Evolutionary conservation across 2,888 invertebrate genomes (phyloP), one percentile per base, ranked within the genome.

Genomic region (Ptilodon capucinus): DNA sequence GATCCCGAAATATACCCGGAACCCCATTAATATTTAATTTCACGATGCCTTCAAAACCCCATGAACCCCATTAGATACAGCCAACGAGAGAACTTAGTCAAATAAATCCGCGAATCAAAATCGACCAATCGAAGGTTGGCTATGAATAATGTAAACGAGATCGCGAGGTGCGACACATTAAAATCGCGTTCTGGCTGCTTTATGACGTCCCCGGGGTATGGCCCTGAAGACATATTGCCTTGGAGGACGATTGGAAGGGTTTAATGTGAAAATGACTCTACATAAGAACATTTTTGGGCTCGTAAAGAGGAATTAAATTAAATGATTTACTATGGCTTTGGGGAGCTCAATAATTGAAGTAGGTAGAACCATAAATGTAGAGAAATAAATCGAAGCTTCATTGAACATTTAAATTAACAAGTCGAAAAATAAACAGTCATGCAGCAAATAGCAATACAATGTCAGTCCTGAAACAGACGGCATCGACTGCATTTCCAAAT

Each of bases 71-170:
- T 48, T 45, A 45, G 51, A 38, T 55, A 16, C 19, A 35, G 21
- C 13, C n/a, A 13, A 21, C 13, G 21, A 39, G 39, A 14, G n/a
- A 39, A 60, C 60, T 60, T 52, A 65, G 45, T 49, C 58, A 53
- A 66, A 64, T 68, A 49, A 53, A 53, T 53, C 46, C 38, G 35
- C 47, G 50, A 59, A 62, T 59, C 54, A 51, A 57, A 59, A 64
- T 62, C 64, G 60, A 61, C 60, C 59, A 60, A 64, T 54, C 46
- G 60, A 64, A 64, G 63, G 57, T 44, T 51, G 50, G 48, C 56
- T 67, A 79, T 82, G 83, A 84, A 86, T 86, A 81, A 86, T 86
- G 83, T 76, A 86, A 68, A 65, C 55, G 34, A 67, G 74, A 81
- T 80, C 80, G 77, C 18, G 66, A 74, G 68, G 71, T 77, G 78